phyloP scores from a whole-genome alignment of 2,797 vertebrate species.

The Agapornis canus region DNA sequence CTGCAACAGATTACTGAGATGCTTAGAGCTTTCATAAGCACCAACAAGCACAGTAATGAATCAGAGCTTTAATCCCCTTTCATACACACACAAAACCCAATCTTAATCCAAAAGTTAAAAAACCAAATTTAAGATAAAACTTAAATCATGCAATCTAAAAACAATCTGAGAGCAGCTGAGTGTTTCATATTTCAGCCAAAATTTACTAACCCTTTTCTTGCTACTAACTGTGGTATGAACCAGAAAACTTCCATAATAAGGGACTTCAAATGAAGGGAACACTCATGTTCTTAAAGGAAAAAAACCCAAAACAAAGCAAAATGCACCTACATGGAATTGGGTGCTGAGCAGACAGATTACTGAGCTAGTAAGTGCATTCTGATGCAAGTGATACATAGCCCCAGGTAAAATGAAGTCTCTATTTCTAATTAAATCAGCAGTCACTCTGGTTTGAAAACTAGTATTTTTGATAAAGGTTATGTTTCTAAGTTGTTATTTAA shows the following conservation, averaged over 20 bases:
- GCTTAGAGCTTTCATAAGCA: neutral
- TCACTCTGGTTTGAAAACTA: neutral
- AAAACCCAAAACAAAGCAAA: neutral
- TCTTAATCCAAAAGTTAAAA: neutral
- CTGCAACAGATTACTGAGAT: neutral
- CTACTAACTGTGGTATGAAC: neutral
- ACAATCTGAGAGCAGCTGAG: neutral
- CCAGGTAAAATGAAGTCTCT: neutral
- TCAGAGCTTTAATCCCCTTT: neutral
- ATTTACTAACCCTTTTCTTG: neutral
- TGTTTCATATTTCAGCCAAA: neutral
- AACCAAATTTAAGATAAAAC: neutral
- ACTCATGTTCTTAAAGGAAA: neutral
- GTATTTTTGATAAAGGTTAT: neutral
- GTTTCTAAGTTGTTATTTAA: neutral
- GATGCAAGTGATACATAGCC: neutral
- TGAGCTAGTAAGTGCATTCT: neutral
- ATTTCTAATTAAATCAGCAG: neutral
- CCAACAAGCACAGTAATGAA: neutral
- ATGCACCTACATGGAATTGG: accelerated
- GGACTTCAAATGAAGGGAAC: neutral
- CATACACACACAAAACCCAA: neutral
- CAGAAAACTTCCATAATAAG: neutral
- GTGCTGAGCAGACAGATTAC: neutral
- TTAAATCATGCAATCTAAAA: neutral